phyloP scores from a whole-genome alignment of 2,113 vertebrate genomes.

The Calyptommatus sinebrachiatus region DNA sequence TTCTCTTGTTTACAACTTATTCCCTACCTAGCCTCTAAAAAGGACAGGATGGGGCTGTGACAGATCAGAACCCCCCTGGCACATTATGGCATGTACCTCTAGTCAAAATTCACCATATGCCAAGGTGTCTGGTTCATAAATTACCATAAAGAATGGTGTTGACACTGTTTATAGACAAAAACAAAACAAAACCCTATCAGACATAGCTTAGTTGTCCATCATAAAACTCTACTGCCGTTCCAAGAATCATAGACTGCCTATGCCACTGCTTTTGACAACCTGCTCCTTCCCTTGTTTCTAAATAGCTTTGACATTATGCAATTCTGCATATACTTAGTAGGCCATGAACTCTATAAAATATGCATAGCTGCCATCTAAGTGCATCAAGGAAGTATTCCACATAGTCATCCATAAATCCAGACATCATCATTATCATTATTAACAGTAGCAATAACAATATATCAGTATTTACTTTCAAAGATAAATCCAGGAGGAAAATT shows the following conservation, averaged over 20 bases:
- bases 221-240: background rate
- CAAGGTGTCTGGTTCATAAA: too few species aligned
- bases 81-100: background rate
- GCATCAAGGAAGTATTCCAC: background rate
- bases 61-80: too few species aligned
- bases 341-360: background rate
- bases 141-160: background rate
- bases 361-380: background rate
- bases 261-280: background rate
- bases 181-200: too few species aligned
- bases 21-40: too few species aligned
- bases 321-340: rapidly evolving
- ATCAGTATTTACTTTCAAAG: too few species aligned
- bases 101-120: background rate
- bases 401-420: background rate
- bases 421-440: too few species aligned
- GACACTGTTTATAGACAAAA: background rate
- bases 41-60: too few species aligned
- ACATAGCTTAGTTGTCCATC: too few species aligned
- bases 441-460: too few species aligned
- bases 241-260: background rate
- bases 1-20: too few species aligned
- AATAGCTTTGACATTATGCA: background rate
- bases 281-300: background rate
- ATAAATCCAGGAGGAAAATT: background rate